Conservation (phyloP, 2,888 invertebrate genomes). For the Palloptera scutellata region DNA sequence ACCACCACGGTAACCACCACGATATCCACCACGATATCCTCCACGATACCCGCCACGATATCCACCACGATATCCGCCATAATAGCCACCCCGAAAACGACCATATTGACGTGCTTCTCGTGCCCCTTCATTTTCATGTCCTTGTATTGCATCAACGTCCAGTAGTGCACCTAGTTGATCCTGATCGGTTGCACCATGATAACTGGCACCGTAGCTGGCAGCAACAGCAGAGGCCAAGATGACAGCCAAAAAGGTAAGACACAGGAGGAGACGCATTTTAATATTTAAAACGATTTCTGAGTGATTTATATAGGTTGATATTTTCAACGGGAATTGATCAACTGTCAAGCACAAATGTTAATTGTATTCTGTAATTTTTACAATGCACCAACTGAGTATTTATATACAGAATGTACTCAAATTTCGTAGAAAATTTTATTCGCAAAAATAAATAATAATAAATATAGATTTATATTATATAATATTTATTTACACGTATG, state of each 20-base stretch:
- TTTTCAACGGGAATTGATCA: no score
- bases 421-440: no score
- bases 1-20: slow-evolving; percentile 23
- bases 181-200: slow-evolving; percentile 21
- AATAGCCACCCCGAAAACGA: background rate
- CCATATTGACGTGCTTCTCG: slow-evolving; percentile 42
- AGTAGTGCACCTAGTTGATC: slow-evolving; percentile 18
- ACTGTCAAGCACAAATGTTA: no score
- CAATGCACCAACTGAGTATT: no score
- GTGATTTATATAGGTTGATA: no score
- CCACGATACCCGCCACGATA: slow-evolving; percentile 24
- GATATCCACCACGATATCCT: slow-evolving; percentile 27
- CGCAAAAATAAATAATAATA: no score
- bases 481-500: no score
- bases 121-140: slow-evolving; percentile 46
- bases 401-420: no score
- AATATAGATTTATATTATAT: no score
- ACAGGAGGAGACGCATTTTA: slow-evolving; percentile 12
- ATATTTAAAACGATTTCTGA: no score
- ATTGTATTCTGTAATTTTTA: no score
- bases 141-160: slow-evolving; percentile 37
- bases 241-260: background rate
- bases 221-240: background rate
- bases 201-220: background rate
- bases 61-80: slow-evolving; percentile 27